Evolutionary conservation across 2,797 vertebrate genomes (phyloP).

Genomic region (Hybognathus amarus): DNA sequence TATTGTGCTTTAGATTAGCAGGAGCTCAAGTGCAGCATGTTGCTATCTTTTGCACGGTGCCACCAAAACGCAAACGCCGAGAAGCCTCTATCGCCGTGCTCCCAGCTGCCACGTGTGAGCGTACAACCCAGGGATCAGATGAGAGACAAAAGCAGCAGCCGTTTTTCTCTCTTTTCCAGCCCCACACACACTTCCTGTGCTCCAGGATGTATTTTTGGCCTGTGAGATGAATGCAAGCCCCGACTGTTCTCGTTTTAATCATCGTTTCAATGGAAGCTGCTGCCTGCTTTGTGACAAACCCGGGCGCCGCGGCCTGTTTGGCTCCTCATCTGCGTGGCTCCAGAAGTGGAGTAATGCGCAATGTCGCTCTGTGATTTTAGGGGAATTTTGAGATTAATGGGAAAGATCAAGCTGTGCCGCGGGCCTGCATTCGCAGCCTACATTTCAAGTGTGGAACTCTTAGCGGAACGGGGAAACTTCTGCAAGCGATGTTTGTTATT

Average conservation of each 20-base stretch:
- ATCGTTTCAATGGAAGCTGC: constrained; percentile 35
- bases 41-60: constrained; percentile 13
- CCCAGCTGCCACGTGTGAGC: constrained; percentile 3
- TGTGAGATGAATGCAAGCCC: constrained; percentile 35
- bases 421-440: constrained; percentile 43
- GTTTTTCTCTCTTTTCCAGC: not conserved
- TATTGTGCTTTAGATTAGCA: constrained; percentile 3
- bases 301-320: constrained; percentile 14
- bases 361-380: constrained; percentile 45
- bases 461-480: constrained; percentile 40
- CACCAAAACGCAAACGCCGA: not conserved
- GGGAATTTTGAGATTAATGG: constrained; percentile 55
- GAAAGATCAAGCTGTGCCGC: constrained; percentile 47
- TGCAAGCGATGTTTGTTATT: constrained; percentile 44
- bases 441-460: constrained; percentile 31
- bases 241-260: constrained; percentile 26
- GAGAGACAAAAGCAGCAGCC: constrained; percentile 43
- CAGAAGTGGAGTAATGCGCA: constrained; percentile 40
- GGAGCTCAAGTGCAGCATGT: not conserved
- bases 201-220: constrained; percentile 48
- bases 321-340: constrained; percentile 21
- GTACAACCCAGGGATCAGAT: constrained; percentile 19
- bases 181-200: constrained; percentile 2
- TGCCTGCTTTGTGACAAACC: constrained; percentile 35
- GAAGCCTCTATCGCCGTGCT: constrained; percentile 8